Evolutionary conservation across 2,888 invertebrate species (phyloP).

Genomic region (Tanytarsus gracilentus): DNA sequence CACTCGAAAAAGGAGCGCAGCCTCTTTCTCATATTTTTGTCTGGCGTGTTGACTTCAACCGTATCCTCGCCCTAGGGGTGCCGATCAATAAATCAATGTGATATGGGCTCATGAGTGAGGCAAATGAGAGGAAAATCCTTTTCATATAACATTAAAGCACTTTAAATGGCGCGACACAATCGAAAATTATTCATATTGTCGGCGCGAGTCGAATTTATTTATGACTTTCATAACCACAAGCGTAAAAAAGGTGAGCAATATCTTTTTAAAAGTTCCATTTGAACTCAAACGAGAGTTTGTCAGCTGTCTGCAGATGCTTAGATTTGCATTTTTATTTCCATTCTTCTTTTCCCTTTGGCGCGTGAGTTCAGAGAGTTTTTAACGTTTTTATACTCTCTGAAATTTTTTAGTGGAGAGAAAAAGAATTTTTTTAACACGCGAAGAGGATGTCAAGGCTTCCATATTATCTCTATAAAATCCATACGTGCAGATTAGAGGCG

Average conservation of each 20-base stretch:
- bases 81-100: slow-evolving; percentile 25
- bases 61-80: background rate
- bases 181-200: background rate
- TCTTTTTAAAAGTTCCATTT: background rate
- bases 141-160: background rate
- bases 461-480: slow-evolving; percentile 5
- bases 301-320: background rate
- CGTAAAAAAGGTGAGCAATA: background rate
- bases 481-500: too few relatives aligned
- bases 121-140: background rate
- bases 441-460: background rate
- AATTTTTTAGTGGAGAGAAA: background rate
- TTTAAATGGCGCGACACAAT: background rate
- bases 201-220: background rate
- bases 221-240: background rate
- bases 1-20: background rate
- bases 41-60: background rate
- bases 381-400: too few relatives aligned
- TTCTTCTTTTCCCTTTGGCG: too few relatives aligned
- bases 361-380: background rate
- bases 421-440: background rate
- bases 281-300: background rate
- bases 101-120: background rate
- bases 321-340: background rate
- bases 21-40: background rate